Base-by-base conservation (phyloP, 1,140 invertebrate species). In the Eciton burchellii region DNA sequence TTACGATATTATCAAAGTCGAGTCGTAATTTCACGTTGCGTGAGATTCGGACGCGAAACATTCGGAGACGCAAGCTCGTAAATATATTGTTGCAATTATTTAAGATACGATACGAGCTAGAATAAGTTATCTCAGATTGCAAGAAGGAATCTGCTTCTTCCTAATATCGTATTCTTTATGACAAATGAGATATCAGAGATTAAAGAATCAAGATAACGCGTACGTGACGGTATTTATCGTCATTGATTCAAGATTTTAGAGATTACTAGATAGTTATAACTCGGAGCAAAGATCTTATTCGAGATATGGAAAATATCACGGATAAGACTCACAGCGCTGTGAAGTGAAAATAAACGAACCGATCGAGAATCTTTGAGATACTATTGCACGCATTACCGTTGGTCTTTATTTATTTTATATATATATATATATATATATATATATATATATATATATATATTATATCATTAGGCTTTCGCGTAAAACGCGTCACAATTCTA, bases 151-250 rank as follows among this genome's bases (percentile, higher is more conserved):
- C 21, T 47, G 4, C 29, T 29, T 70, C 49, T 54, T 14, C 11
- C 56, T 9, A 3, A 56, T 11, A 24, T 24, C 6, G 12, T 3
- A 71, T 43, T 72, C 19, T 41, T 57, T 41, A 3, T 1, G 49
- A 57, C 16, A 68, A 29, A 49, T 41, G 26, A 29, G 26, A 71
- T 43, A 57, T 72, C 68, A 8, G 1, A 56, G 19, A 72, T 43
- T 24, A 16, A 21, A 11, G 29, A 70, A 19, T 41, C 29, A 9
- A 47, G 19, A n/a, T 49, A 1, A 1, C 4, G 16, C 16, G 0
- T 71, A 24, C n/a, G 6, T n/a, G 52, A 8, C 8, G 35, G 8
- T 6, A 35, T 56, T 71, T 71, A 70, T 56, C 68, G 56, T 41
- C 4, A 24, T 43, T 43, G 68, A 57, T 41, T 57, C 56, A 41